Evolutionary conservation across 2,888 invertebrate genomes (phyloP), one percentile per base, ranked within the genome.

Genomic region (Cinara cedri): DNA sequence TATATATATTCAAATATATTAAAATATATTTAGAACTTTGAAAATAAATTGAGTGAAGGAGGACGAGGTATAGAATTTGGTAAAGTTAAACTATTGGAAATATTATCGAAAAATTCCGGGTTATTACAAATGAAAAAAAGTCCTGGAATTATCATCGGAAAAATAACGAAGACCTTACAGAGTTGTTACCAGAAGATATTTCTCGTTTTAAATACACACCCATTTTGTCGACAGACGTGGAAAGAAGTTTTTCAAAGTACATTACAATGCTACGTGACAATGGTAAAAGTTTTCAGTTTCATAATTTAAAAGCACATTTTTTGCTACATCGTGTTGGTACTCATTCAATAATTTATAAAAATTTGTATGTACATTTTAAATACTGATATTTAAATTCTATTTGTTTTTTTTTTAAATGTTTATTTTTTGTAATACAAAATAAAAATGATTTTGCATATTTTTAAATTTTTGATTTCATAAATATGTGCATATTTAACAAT

Each of bases 181-280:
- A 55, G 55, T 55, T 55, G 21, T 55, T 13, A 55, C 55, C 55
- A 55, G 55, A 55, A 55, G 21, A 55, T 55, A 55, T 55, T 55
- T 55, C 55, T 55, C 21, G 21, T 21, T 55, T 55, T 11, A 55
- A 55, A 21, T 55, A 54, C 19, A 3, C n/a, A n/a, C n/a, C n/a
- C 51, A 54, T 54, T 54, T 3, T 54, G 51, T 54, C 51, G n/a
- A n/a, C 51, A 54, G 51, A 54, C 51, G n/a, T n/a, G n/a, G n/a
- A n/a, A n/a, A n/a, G n/a, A n/a, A n/a, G n/a, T n/a, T n/a, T n/a
- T n/a, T n/a, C 0, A 3, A 21, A 11, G 21, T 55, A 55, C 55
- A 21, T n/a, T n/a, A n/a, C 8, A 21, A 55, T 55, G 55, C 55
- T 55, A 21, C 55, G 21, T 21, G 19, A 55, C 55, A 55, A 55